phyloP scores from a whole-genome alignment of 1,140 invertebrate species.

The Drosophila nasuta region DNA sequence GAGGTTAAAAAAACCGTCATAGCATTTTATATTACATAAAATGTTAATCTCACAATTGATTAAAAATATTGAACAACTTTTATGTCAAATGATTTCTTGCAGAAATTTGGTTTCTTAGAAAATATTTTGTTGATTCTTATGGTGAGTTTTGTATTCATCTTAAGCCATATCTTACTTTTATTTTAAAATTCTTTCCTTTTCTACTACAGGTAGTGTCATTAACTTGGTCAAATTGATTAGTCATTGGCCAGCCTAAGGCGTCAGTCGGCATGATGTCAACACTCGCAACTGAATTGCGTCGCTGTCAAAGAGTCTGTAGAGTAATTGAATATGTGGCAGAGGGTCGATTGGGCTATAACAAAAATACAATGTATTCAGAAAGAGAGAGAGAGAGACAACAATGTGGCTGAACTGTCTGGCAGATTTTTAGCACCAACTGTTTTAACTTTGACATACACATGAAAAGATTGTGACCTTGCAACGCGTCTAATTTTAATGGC shows the following conservation, averaged over 20 bases:
- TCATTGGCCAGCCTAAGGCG: neutral
- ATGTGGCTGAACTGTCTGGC: constrained; percentile 6
- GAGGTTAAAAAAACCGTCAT: no score
- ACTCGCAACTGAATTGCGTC: neutral
- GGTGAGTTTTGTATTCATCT: no score
- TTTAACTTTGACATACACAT: constrained; percentile 14
- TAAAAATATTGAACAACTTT: no score
- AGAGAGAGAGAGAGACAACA: neutral
- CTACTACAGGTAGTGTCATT: neutral
- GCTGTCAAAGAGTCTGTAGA: neutral
- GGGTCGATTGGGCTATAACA: constrained; percentile 8
- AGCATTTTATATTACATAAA: no score
- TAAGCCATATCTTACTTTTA: no score
- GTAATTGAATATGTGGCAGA: constrained; percentile 7
- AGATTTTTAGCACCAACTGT: constrained; percentile 3
- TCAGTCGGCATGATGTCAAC: constrained; percentile 22
- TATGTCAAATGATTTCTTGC: no score
- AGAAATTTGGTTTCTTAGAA: no score
- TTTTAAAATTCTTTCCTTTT: neutral
- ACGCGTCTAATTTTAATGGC: constrained; percentile 1
- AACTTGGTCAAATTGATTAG: neutral
- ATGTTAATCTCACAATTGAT: no score
- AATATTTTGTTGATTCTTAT: no score
- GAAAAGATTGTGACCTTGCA: constrained; percentile 4
- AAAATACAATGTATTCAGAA: neutral